Evolutionary conservation across 1,140 invertebrate genomes (phyloP), one percentile per base, ranked within the genome.

Genomic region (Lepidostoma basale): DNA sequence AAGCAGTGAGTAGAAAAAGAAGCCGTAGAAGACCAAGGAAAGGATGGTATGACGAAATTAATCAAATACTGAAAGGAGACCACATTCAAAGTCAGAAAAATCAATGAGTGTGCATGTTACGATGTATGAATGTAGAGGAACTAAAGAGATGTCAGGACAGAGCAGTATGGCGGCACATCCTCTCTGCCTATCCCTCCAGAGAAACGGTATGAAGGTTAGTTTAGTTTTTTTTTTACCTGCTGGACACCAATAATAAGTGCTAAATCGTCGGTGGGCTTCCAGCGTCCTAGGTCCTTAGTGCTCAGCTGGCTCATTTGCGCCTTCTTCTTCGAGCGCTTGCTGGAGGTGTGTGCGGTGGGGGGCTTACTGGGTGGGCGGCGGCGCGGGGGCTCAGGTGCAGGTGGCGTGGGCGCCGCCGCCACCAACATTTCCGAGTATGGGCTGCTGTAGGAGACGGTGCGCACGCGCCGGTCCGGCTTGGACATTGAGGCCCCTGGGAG

Each of bases 231-330:
- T n/a, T n/a, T 82, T 79, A 94, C 92, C 81, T 98, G 97, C 76
- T 96, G 92, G 8, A 98, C 93, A 70, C 94, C 95, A 73, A 94
- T 90, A 67, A 99, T 95, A 1, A 99, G 82, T 2, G 94, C 91
- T 5, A 98, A 83, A 83, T 99, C 98, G 85, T 99, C 98, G 26
- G 93, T 92, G 12, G 97, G 95, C 79, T 98, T 98, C 97, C 97
- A 99, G 69, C 95, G 84, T 0, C 96, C 96, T 9, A 98, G 81
- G 84, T 97, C 94, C 84, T 95, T 92, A 12, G 89, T 91, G 8
- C 87, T 84, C 59, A 87, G 77, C 71, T 88, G 85, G 74, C 85
- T 87, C 56, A 88, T 77, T 25, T 87, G 85, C n/a, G 86, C 84
- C 22, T 85, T 85, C 62, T 86, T 87, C 30, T 86, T 85, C 2